Conservation (phyloP, 2,797 vertebrate species). For the Schizopygopsis pylzovi region DNA sequence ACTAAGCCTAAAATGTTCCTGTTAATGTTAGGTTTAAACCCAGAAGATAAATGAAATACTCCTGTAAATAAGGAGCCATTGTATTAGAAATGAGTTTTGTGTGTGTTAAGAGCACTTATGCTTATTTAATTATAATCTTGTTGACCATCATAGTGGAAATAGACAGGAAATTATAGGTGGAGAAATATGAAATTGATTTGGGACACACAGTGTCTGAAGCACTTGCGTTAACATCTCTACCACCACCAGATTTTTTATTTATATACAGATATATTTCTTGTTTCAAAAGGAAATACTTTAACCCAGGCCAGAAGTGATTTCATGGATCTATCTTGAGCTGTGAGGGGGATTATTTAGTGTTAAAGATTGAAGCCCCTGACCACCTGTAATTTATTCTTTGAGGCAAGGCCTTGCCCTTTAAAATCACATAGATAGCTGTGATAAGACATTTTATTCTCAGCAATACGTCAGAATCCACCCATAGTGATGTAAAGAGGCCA, state of each 20-base stretch:
- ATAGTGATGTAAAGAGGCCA: constrained; percentile 3
- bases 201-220: not conserved
- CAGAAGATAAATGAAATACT: not conserved
- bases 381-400: not conserved
- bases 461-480: not conserved
- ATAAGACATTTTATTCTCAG: not conserved
- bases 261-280: not conserved
- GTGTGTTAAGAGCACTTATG: not conserved
- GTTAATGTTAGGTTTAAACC: not conserved
- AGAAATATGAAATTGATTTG: not conserved
- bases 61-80: not conserved
- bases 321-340: not conserved
- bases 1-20: not conserved
- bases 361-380: not conserved
- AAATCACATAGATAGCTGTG: not conserved
- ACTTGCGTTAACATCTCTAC: not conserved
- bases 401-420: not conserved
- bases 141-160: not conserved
- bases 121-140: not conserved
- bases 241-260: not conserved
- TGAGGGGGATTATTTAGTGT: not conserved
- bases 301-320: not conserved
- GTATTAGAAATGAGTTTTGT: not conserved
- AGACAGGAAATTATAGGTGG: not conserved
- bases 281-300: not conserved